A percentile compares a stretch with the other conserved stretches of the same genome.
These are phyloP conservation scores for Drosophila seclusa DNA, from an alignment of 2,888 invertebrate species.

Conservation along the genomic window DNA sequence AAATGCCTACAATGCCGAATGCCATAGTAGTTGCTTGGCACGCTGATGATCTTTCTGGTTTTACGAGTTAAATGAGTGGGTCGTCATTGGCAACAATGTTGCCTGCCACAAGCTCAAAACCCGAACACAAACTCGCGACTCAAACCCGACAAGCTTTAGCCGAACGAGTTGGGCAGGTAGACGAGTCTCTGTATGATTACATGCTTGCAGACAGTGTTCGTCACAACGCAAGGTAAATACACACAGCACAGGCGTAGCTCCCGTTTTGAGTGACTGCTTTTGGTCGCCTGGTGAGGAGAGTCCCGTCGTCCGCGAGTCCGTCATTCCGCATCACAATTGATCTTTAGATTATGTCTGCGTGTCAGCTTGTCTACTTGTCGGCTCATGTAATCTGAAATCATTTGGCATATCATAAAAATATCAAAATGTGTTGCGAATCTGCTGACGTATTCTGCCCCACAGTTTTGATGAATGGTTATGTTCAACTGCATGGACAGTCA, in stretches of 20 bases:
- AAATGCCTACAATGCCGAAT: neutral
- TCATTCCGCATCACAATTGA: neutral
- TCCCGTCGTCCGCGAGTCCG: neutral
- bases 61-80: slow-evolving; percentile 24
- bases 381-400: slow-evolving; percentile 36
- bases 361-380: slow-evolving; percentile 33
- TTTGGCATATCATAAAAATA: slow-evolving; percentile 25
- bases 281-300: neutral
- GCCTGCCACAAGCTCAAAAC: slow-evolving; percentile 9
- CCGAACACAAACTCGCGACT: slow-evolving; percentile 9
- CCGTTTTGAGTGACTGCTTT: slow-evolving; percentile 29
- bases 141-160: slow-evolving; percentile 14
- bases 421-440: slow-evolving; percentile 51
- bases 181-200: slow-evolving; percentile 24
- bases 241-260: slow-evolving; percentile 30
- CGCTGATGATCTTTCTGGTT: slow-evolving; percentile 15
- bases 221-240: slow-evolving; percentile 26
- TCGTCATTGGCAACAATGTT: slow-evolving; percentile 42
- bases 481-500: slow-evolving; percentile 30
- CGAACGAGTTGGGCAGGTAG: slow-evolving; percentile 31
- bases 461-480: slow-evolving; percentile 60
- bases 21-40: slow-evolving; percentile 2
- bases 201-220: slow-evolving; percentile 34
- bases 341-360: slow-evolving; percentile 1
- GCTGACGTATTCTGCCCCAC: slow-evolving; percentile 36